A percentile compares a stretch with the other conserved stretches of the same genome.
Evolutionary conservation across 2,113 vertebrate species (phyloP).

Genomic region (Prolemur simus): DNA sequence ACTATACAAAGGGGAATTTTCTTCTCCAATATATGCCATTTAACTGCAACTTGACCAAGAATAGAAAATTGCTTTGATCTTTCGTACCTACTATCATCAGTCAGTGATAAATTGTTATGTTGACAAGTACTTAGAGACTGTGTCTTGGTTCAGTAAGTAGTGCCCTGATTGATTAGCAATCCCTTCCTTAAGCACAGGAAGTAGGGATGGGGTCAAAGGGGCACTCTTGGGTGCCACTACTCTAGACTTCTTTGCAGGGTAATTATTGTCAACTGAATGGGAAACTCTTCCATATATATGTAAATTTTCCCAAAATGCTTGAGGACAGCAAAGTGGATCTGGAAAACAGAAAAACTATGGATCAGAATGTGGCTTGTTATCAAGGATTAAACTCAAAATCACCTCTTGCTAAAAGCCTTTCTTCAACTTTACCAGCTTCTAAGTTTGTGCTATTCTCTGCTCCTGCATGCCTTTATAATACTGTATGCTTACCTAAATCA

Average conservation of each 20-base stretch:
- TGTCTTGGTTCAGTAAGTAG: neutral
- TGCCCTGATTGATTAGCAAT: neutral
- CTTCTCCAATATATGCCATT: neutral
- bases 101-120: neutral
- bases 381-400: neutral
- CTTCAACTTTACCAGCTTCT: neutral
- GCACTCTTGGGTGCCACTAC: neutral
- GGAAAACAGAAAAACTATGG: neutral
- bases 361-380: neutral
- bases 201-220: rapidly evolving
- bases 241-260: neutral
- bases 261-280: neutral
- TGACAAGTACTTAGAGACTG: neutral
- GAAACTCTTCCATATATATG: neutral
- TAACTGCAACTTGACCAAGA: conserved; percentile 16
- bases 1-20: neutral
- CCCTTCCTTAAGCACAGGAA: neutral
- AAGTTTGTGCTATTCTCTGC: neutral
- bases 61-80: neutral
- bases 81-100: neutral
- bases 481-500: neutral
- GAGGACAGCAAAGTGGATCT: neutral
- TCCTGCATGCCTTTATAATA: neutral
- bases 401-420: neutral
- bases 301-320: neutral